phyloP scores from a whole-genome alignment of 1,140 invertebrate genomes.

The Euura saliciscinereae region DNA sequence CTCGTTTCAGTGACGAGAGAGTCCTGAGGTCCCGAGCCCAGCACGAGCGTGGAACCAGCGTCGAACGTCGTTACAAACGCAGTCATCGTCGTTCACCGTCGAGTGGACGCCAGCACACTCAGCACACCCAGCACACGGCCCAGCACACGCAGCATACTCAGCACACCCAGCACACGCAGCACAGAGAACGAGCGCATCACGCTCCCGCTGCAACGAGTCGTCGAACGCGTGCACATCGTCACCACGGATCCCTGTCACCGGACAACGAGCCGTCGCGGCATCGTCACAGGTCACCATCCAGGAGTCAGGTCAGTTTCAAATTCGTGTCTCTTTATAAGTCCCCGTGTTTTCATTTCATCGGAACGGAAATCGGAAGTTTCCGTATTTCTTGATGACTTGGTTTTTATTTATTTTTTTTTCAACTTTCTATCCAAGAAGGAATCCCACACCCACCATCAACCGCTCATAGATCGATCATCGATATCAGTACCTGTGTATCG shows the following conservation, averaged over 20 bases:
- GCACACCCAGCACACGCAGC: conserved; percentile 51
- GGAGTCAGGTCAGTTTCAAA: conserved; percentile 54
- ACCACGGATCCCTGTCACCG: conserved; percentile 47
- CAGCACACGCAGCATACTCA: conserved; percentile 31
- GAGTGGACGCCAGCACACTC: conserved; percentile 58
- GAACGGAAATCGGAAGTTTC: too few relatives aligned
- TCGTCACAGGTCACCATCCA: conserved; percentile 44
- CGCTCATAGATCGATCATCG: not conserved
- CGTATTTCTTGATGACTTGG: not conserved
- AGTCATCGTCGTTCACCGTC: conserved; percentile 67
- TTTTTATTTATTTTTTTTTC: not conserved
- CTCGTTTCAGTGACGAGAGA: conserved; percentile 63
- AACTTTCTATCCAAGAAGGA: not conserved
- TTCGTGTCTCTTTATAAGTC: conserved; percentile 16
- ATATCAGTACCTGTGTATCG: not conserved
- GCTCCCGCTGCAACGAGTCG: conserved; percentile 59
- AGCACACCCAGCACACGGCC: conserved; percentile 40
- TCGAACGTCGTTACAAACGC: conserved; percentile 67
- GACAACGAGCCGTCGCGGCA: conserved; percentile 46
- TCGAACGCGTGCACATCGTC: conserved; percentile 49
- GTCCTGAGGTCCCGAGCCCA: conserved; percentile 63
- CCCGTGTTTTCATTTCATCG: too few relatives aligned
- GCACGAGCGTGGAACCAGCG: conserved; percentile 66
- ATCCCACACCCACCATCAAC: not conserved
- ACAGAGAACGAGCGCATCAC: conserved; percentile 59